A percentile compares a stretch with the other conserved stretches of the same genome.
These are phyloP conservation scores for Cercopithecus petaurista DNA, from an alignment of 2,797 vertebrate genomes.

Conservation along the genomic window DNA sequence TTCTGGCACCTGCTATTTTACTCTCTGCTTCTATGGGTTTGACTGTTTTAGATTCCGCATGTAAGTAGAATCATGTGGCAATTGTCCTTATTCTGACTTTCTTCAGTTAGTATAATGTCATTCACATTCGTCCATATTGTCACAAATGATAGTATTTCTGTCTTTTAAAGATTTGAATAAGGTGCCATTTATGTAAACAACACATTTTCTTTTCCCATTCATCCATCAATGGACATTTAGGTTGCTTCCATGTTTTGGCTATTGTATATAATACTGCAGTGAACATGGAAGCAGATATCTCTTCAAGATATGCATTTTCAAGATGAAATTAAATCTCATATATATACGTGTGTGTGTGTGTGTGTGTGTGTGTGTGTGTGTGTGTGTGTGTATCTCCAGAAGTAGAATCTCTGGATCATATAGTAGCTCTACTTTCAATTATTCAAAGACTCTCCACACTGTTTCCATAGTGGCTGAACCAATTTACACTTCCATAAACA, in stretches of 20 bases:
- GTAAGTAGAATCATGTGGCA: neutral
- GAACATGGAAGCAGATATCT: neutral
- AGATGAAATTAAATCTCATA: neutral
- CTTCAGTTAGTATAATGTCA: neutral
- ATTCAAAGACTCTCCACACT: neutral
- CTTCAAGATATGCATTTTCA: neutral
- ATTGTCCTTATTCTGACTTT: neutral
- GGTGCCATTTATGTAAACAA: neutral
- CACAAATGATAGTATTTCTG: neutral
- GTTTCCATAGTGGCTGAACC: neutral
- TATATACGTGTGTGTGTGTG: neutral
- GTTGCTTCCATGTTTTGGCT: neutral
- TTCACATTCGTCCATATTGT: neutral
- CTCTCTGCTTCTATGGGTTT: neutral
- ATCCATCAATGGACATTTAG: neutral
- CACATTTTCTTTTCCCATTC: neutral
- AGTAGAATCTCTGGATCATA: neutral
- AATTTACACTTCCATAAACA: neutral
- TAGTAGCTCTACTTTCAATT: neutral
- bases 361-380: too few species aligned
- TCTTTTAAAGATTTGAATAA: neutral
- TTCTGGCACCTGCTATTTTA: neutral
- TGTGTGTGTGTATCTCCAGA: neutral
- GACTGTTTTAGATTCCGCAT: neutral
- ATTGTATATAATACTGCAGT: neutral